A percentile compares a stretch with the other conserved stretches of the same genome.
Evolutionary conservation across 92 coral and sea anemone genomes (phyloP).

Genomic region (Scolanthus callimorphus): DNA sequence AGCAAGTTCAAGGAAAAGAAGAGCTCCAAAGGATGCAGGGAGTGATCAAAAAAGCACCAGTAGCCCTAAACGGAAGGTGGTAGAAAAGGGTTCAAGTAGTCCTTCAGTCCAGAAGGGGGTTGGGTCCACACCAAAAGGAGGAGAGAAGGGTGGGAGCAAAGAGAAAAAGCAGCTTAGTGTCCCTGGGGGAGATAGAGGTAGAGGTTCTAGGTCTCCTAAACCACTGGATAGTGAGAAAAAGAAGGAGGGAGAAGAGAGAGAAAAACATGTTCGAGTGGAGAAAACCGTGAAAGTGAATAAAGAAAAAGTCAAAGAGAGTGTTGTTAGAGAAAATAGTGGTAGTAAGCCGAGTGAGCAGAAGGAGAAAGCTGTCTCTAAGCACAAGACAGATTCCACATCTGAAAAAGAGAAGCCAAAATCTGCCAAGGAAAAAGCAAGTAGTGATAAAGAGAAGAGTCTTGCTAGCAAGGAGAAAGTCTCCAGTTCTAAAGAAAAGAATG

Average conservation of each 20-base stretch:
- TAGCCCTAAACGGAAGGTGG: conserved; percentile 31
- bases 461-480: conserved; percentile 35
- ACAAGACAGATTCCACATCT: conserved; percentile 11
- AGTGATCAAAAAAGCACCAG: conserved; percentile 25
- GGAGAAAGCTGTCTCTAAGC: conserved; percentile 1
- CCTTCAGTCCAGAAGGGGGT: conserved; percentile 14
- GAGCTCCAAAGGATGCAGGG: conserved; percentile 16
- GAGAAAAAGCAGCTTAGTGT: conserved; percentile 42
- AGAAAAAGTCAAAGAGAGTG: conserved; percentile 25
- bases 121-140: conserved; percentile 14
- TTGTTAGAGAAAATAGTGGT: conserved; percentile 3
- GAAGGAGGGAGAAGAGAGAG: conserved; percentile 31
- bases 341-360: no score
- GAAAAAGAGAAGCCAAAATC: conserved; percentile 31
- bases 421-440: conserved; percentile 33
- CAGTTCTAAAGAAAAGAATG: conserved; percentile 36
- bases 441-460: conserved; percentile 38
- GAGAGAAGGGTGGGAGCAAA: conserved; percentile 36
- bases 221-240: conserved; percentile 47
- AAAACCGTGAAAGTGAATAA: conserved; percentile 19
- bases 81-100: conserved; percentile 43
- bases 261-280: conserved; percentile 14
- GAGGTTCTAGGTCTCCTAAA: conserved; percentile 55
- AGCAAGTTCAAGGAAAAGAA: conserved; percentile 19
- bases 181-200: conserved; percentile 35